Evolutionary conservation across 2,797 vertebrate genomes (phyloP), one percentile per base, ranked within the genome.

Genomic region (Cyclura pinguis): DNA sequence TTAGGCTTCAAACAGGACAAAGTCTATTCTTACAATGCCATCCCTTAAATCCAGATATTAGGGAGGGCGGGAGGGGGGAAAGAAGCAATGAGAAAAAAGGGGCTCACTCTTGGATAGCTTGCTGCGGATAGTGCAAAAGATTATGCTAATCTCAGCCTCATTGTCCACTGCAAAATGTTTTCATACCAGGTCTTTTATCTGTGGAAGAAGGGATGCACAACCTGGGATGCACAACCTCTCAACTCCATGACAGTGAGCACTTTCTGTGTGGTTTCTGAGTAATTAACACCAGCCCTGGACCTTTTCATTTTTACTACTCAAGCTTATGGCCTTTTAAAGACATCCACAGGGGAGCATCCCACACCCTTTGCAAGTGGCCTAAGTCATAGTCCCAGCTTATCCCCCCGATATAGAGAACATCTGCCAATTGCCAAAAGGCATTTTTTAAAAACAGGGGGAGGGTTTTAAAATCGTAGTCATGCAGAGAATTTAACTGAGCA

Each of bases 221-320:
- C 98, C 99, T 99, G 98, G 98, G 98, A 99, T 98, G 98, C 98
- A 98, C 97, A 99, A 98, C 98, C 99, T 99, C 99, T 99, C 98
- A 98, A 99, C 98, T 98, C 98, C 96, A 98, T 98, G 99, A 98
- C 99, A 99, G 98, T 94, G 97, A 98, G 98, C 98, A 99, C 98
- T 99, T 99, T 99, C 99, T 99, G 99, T 99, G 99, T 99, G 99
- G 98, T 98, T 99, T 99, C 98, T 99, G 98, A 98, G 98, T 99
- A 99, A 99, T 99, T 99, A 99, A 99, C 98, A 98, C 98, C 98
- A 98, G 98, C 98, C 98, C 98, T 98, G 98, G 98, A 97, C 97
- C 98, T 98, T 99, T 99, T 99, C 98, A 99, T 98, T 98, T 98
- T 98, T 98, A 98, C 98, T 98, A 98, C 98, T 99, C 98, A 98